Conservation (phyloP, 2,113 vertebrate species). For the Azemiops feae region DNA sequence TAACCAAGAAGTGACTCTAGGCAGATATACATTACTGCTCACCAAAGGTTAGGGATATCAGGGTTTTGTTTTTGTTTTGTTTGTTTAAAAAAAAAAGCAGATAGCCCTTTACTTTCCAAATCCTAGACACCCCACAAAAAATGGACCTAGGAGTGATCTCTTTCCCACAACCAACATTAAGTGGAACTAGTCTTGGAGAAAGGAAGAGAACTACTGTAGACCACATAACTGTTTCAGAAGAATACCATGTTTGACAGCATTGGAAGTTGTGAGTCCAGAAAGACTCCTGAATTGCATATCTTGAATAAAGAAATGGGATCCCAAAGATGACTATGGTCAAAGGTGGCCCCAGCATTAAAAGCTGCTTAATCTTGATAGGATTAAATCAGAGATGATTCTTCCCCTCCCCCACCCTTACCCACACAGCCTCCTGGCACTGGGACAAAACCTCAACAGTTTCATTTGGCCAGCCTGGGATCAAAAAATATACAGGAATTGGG, state of each 20-base stretch:
- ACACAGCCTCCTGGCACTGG: not conserved
- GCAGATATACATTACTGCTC: no score
- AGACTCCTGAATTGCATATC: not conserved
- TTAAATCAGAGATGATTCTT: not conserved
- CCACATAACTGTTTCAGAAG: not conserved
- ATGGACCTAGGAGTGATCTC: not conserved
- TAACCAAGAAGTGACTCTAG: no score
- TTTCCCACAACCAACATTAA: not conserved
- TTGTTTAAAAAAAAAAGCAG: no score
- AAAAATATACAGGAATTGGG: not conserved
- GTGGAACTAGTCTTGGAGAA: not conserved
- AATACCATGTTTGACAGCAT: not conserved
- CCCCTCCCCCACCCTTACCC: no score
- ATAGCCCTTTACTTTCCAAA: no score
- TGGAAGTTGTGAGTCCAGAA: not conserved
- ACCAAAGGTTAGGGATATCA: no score
- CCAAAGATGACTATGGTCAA: not conserved
- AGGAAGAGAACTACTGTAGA: not conserved
- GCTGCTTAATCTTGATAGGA: not conserved
- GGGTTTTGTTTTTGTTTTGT: no score
- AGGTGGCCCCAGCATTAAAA: not conserved
- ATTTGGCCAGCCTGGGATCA: not conserved
- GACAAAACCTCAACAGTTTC: not conserved
- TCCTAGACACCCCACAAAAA: not conserved
- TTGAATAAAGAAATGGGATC: not conserved